Percentiles rank a stretch among this genome's conserved stretches.
Conservation (phyloP, 1,140 invertebrate genomes). For the Panagrolaimus sp. region DNA sequence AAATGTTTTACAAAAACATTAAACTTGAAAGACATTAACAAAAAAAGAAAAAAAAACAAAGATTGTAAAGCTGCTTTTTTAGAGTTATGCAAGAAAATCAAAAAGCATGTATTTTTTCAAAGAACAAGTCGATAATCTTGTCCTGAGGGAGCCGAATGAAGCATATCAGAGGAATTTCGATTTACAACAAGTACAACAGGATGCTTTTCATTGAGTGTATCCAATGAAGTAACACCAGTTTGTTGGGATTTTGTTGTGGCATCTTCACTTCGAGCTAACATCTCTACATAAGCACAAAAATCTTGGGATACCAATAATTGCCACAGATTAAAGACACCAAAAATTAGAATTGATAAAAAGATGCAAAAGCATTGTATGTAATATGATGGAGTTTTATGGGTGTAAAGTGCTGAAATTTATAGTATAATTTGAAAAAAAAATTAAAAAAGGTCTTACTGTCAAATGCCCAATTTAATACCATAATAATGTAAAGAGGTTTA, state of each 20-base stretch:
- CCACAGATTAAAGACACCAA: conserved; percentile 41
- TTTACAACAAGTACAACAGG: conserved; percentile 11
- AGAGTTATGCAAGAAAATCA: too few species aligned
- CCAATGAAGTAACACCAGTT: neutral
- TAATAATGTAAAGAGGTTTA: conserved; percentile 46
- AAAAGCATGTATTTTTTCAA: too few species aligned
- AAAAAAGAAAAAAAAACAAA: neutral
- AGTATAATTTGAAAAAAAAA: neutral
- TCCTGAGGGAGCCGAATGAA: neutral
- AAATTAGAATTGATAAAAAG: conserved; percentile 26
- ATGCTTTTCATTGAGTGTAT: neutral
- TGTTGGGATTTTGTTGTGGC: neutral
- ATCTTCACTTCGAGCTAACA: conserved; percentile 8
- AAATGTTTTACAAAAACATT: too few species aligned
- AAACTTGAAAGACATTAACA: neutral
- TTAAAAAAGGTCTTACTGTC: conserved; percentile 34
- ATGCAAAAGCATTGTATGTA: conserved; percentile 41
- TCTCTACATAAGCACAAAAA: conserved; percentile 27
- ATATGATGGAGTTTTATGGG: conserved; percentile 33
- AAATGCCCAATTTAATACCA: conserved; percentile 48
- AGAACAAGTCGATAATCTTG: neutral
- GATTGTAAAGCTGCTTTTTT: neutral
- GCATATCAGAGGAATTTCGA: neutral
- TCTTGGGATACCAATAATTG: conserved; percentile 34
- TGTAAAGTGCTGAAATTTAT: conserved; percentile 34